A percentile compares a stretch with the other conserved stretches of the same genome.
phyloP scores from a whole-genome alignment of 2,888 invertebrate genomes.

The Drosophila demipolita region DNA sequence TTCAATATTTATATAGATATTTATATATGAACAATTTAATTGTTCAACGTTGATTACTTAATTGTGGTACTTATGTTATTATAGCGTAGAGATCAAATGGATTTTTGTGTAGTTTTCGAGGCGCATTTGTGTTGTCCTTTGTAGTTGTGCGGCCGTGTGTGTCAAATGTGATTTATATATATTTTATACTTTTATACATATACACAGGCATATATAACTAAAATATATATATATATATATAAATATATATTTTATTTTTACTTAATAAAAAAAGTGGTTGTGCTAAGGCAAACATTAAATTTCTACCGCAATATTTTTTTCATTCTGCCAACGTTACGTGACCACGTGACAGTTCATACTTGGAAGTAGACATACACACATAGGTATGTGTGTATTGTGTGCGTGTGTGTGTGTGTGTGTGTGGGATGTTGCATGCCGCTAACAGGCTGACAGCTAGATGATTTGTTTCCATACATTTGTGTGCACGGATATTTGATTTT shows the following conservation, averaged over 20 bases:
- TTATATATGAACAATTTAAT: conserved; percentile 1
- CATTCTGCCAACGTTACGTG: conserved; percentile 44
- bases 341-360: conserved; percentile 34
- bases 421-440: conserved; percentile 19
- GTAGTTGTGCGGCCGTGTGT: conserved; percentile 34
- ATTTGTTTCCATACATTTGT: conserved; percentile 24
- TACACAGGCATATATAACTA: neutral
- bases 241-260: conserved; percentile 29
- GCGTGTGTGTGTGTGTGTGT: conserved; percentile 1
- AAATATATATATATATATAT: conserved; percentile 20
- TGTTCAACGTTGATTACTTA: conserved; percentile 14
- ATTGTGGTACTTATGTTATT: conserved; percentile 26
- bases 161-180: conserved; percentile 52
- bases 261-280: conserved; percentile 45
- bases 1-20: neutral
- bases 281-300: conserved; percentile 51
- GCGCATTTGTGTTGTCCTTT: conserved; percentile 5
- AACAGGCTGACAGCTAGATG: conserved; percentile 41
- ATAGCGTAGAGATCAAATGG: conserved; percentile 6
- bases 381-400: neutral
- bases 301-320: conserved; percentile 20
- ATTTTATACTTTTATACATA: conserved; percentile 13
- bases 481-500: conserved; percentile 45
- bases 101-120: conserved; percentile 3
- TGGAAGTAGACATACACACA: neutral